Evolutionary conservation across 2,888 invertebrate species (phyloP), one percentile per base, ranked within the genome.

Genomic region (Cordilura impudica): DNA sequence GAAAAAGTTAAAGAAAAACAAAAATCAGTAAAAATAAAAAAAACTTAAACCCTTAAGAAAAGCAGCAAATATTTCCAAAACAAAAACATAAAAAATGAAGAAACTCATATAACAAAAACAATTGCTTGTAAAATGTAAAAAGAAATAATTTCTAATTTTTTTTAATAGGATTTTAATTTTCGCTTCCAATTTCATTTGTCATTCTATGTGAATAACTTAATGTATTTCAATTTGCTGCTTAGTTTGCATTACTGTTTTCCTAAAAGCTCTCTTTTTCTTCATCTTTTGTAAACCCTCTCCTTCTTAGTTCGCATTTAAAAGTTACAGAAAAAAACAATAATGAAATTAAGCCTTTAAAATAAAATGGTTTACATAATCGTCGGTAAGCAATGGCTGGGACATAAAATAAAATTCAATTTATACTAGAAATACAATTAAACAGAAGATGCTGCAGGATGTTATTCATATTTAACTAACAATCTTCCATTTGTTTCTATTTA

Each of bases 91-190:
- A 63, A 61, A 63, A 6, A 60, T 26, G 53, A 53, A 51, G 10
- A 56, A 76, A 61, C 31, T 81, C 65, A 47, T 77, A 29, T 69
- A 70, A 53, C 49, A 60, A 61, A 58, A 39, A 65, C 35, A 73
- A 69, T 66, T 78, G 65, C 73, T 74, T 61, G 56, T 72, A 67
- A 75, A 71, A 61, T 66, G 60, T 66, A 71, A 79, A 67, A 67
- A 63, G 8, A 51, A 8, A 49, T 60, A 23, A 47, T 63, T 72
- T 45, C 54, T 58, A 61, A n/a, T 26, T 69, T 26, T 45, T 66
- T 26, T 69, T 56, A 47, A 19, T 21, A 53, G 14, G 8, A 16
- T 51, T 21, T 21, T 23, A 23, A 23, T 45, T 45, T 54, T 61
- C 35, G 2, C 29, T 61, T 43, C 51, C 21, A 43, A 29, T 35